Evolutionary conservation across 2,113 vertebrate genomes (phyloP).

Genomic region (Narcine bancroftii): DNA sequence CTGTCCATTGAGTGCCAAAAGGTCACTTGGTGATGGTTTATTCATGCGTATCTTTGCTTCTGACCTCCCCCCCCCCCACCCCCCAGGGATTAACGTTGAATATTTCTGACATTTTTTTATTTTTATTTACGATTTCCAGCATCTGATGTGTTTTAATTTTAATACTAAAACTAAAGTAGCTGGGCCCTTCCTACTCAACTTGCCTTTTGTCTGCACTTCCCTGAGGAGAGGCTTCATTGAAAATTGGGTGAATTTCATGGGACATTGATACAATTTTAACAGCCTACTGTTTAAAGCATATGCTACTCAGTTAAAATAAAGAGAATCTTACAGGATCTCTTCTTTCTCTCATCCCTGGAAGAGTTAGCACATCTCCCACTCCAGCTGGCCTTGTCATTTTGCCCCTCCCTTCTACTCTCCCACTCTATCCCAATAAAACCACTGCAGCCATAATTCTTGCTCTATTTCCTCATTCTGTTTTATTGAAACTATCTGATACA

Average conservation of each 20-base stretch:
- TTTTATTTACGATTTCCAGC: no score
- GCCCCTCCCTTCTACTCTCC: background rate
- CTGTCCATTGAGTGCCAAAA: no score
- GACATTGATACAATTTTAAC: background rate
- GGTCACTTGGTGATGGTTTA: no score
- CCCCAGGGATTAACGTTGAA: no score
- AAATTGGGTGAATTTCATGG: background rate
- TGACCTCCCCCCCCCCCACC: no score
- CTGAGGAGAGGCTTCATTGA: background rate
- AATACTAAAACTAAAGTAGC: background rate
- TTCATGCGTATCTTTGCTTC: no score
- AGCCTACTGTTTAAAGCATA: background rate
- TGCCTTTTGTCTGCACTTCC: background rate
- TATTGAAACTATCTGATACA: background rate
- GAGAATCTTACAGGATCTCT: background rate
- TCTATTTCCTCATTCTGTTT: background rate
- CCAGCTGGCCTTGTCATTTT: background rate
- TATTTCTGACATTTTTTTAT: no score
- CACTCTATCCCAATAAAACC: background rate
- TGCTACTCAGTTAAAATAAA: background rate
- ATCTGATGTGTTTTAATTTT: no score
- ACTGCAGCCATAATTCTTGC: no score
- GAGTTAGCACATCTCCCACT: background rate
- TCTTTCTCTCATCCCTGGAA: background rate
- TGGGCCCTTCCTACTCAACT: background rate